Conservation (phyloP, 2,113 vertebrate species). For the Pithys albifrons region DNA sequence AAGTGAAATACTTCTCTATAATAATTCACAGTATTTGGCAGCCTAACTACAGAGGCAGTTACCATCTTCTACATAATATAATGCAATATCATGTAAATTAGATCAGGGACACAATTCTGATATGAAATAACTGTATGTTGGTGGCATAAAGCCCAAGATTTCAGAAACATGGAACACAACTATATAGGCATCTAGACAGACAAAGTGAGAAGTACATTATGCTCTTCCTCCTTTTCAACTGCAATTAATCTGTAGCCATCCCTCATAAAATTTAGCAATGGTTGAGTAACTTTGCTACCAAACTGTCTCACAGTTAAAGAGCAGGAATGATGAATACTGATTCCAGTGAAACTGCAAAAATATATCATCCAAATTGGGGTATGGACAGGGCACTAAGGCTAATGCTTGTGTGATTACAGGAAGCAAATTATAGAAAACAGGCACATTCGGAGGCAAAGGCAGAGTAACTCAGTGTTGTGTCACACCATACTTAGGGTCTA, state of each 20-base stretch:
- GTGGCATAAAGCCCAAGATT: background rate
- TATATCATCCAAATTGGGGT: background rate
- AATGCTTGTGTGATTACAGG: background rate
- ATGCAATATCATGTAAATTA: background rate
- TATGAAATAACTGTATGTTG: background rate
- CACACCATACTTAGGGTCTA: rapidly evolving
- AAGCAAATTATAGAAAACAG: background rate
- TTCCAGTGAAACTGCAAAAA: background rate
- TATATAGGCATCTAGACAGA: background rate
- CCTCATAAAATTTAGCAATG: background rate
- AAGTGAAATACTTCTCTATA: background rate
- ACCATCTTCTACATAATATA: background rate
- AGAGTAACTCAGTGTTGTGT: background rate
- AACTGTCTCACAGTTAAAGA: background rate
- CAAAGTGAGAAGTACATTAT: background rate
- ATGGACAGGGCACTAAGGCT: background rate
- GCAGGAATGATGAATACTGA: background rate
- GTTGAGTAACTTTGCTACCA: background rate
- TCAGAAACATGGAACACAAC: background rate
- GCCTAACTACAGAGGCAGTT: background rate
- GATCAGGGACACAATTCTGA: background rate
- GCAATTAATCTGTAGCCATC: background rate
- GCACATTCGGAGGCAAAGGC: background rate
- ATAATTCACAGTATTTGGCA: background rate
- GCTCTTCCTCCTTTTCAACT: background rate